Percentiles rank a stretch among this genome's conserved stretches.
phyloP scores from a whole-genome alignment of 2,888 invertebrate species.

The Sphecodes monilicornis region DNA sequence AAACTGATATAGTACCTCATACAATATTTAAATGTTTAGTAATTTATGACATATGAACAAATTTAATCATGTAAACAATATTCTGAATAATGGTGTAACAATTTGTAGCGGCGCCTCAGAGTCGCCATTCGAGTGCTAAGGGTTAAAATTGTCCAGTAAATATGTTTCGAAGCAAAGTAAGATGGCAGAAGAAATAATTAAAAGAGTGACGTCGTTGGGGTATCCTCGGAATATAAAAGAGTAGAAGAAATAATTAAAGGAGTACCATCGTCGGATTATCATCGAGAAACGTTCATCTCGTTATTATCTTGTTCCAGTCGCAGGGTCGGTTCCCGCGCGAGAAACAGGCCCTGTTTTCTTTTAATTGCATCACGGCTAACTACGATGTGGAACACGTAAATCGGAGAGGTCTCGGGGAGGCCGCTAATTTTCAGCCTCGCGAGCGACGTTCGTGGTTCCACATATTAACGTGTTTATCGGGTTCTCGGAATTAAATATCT shows the following conservation, averaged over 20 bases:
- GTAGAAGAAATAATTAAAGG: neutral
- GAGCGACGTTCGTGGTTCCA: slow-evolving; percentile 49
- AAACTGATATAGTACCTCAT: too few relatives aligned
- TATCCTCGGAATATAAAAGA: neutral
- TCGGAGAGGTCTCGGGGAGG: slow-evolving; percentile 42
- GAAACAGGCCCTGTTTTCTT: slow-evolving; percentile 33
- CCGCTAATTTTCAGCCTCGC: slow-evolving; percentile 56
- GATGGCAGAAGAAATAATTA: neutral
- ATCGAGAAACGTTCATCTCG: neutral
- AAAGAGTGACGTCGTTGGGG: neutral
- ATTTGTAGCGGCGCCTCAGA: too few relatives aligned
- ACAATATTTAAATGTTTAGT: too few relatives aligned
- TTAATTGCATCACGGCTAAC: slow-evolving; percentile 30
- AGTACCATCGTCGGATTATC: neutral
- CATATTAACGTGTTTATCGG: slow-evolving; percentile 67
- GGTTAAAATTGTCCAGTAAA: too few relatives aligned
- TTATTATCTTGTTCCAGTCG: neutral
- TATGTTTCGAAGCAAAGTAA: too few relatives aligned
- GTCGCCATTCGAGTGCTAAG: too few relatives aligned
- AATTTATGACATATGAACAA: too few relatives aligned
- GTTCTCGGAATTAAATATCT: slow-evolving; percentile 70
- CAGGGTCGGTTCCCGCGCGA: slow-evolving; percentile 23
- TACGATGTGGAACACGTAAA: slow-evolving; percentile 56
- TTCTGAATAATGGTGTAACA: too few relatives aligned
- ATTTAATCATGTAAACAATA: too few relatives aligned